Evolutionary conservation across 2,113 vertebrate species (phyloP).

Genomic region (Lophius piscatorius): DNA sequence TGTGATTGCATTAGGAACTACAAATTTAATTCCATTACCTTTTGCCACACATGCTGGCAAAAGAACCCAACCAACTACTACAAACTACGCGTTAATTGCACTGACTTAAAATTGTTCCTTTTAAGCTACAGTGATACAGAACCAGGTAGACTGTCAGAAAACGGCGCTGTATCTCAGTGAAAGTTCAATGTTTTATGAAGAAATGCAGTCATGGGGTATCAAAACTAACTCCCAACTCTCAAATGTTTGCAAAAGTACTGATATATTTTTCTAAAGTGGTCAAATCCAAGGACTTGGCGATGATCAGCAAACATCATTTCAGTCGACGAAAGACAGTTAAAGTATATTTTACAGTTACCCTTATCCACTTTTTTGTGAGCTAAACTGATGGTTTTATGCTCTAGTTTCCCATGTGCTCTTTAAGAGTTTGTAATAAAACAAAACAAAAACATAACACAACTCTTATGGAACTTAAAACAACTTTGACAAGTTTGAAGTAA

Average conservation of each 20-base stretch:
- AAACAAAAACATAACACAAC: no score
- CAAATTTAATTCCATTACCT: no score
- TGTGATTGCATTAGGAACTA: conserved; percentile 2
- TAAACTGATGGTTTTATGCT: neutral
- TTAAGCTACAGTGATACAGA: neutral
- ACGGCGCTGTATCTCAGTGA: neutral
- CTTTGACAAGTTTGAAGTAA: conserved; percentile 10
- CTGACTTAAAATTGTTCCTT: neutral
- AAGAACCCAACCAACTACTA: neutral
- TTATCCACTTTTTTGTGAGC: neutral
- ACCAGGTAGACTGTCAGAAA: conserved; percentile 2
- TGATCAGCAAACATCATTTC: neutral
- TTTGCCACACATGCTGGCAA: neutral
- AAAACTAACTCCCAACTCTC: conserved; percentile 1
- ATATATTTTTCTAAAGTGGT: conserved; percentile 18
- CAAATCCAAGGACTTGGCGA: neutral
- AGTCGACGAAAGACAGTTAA: neutral
- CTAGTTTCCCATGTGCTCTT: neutral
- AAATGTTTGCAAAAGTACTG: conserved; percentile 36
- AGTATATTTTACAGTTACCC: neutral
- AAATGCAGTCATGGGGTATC: neutral
- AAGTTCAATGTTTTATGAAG: neutral
- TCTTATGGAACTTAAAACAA: neutral
- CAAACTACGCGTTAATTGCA: no score
- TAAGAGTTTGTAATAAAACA: conserved; percentile 14